phyloP scores from a whole-genome alignment of 2,888 invertebrate species.

The Baccha elongata region DNA sequence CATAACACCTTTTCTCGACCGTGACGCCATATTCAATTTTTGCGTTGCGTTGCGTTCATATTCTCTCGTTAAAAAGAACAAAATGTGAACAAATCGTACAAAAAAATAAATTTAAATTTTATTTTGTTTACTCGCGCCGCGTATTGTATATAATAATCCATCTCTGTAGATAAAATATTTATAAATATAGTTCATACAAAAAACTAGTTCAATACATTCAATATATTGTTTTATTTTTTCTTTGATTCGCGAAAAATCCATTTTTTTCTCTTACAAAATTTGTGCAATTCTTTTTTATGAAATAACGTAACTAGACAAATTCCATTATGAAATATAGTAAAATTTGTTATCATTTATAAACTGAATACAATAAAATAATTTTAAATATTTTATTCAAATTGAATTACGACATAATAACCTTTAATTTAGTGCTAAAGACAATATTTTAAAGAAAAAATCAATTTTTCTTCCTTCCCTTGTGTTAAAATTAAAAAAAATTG shows the following conservation, averaged over 20 bases:
- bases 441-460: too few species aligned
- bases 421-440: too few species aligned
- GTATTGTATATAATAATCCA: slow-evolving; percentile 51
- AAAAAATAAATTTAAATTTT: slow-evolving; percentile 10
- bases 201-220: slow-evolving; percentile 14
- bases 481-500: slow-evolving; percentile 1
- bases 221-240: not conserved
- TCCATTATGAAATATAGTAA: not conserved
- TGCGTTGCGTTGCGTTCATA: slow-evolving; percentile 1
- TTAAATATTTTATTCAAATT: not conserved
- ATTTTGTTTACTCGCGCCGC: slow-evolving; percentile 58
- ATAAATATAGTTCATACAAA: slow-evolving; percentile 30
- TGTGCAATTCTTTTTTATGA: slow-evolving; percentile 14
- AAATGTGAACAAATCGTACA: slow-evolving; percentile 61
- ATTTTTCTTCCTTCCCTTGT: not conserved
- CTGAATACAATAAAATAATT: not conserved
- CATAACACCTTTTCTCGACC: slow-evolving; percentile 30
- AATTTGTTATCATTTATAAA: not conserved
- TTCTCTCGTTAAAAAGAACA: slow-evolving; percentile 41
- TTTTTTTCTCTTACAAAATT: slow-evolving; percentile 9
- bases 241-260: slow-evolving; percentile 20
- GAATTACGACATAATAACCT: not conserved
- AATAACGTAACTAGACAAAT: not conserved
- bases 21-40: slow-evolving; percentile 63
- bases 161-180: slow-evolving; percentile 38